Evolutionary conservation across 2,113 vertebrate genomes (phyloP).

Genomic region (Uropsilus gracilis): DNA sequence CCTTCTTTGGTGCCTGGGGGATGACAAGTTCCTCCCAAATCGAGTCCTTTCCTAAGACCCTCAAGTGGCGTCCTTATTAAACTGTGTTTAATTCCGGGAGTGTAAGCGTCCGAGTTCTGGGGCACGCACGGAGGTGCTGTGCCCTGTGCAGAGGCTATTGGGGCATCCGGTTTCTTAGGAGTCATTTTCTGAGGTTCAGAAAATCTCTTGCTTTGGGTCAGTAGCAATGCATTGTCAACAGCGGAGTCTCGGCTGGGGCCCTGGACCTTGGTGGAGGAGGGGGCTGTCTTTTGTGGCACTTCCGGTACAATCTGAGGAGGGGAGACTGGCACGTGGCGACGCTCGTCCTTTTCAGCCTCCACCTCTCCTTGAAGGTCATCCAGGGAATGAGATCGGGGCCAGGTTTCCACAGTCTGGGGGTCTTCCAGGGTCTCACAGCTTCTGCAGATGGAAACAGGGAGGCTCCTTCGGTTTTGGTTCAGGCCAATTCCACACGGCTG

Average conservation of each 20-base stretch:
- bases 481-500: constrained; percentile 81
- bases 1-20: constrained; percentile 80
- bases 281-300: constrained; percentile 74
- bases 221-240: constrained; percentile 45
- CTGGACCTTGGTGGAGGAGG: constrained; percentile 56
- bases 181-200: constrained; percentile 77
- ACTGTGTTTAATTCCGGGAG: constrained; percentile 63
- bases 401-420: constrained; percentile 79
- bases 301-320: constrained; percentile 78
- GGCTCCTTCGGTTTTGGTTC: constrained; percentile 87
- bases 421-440: constrained; percentile 94
- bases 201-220: constrained; percentile 83
- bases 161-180: constrained; percentile 72
- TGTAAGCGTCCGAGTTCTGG: constrained; percentile 76
- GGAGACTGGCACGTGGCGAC: constrained; percentile 76
- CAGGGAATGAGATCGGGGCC: constrained; percentile 95
- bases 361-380: constrained; percentile 92
- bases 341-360: constrained; percentile 58
- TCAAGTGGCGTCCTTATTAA: constrained; percentile 82
- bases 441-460: constrained; percentile 89
- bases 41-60: constrained; percentile 79
- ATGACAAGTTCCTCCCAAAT: constrained; percentile 71
- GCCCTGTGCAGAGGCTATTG: not conserved
- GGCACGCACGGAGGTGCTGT: constrained; percentile 3
- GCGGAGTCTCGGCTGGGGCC: not conserved